Evolutionary conservation across 1,140 invertebrate species (phyloP).

Genomic region (Ericerus pela): DNA sequence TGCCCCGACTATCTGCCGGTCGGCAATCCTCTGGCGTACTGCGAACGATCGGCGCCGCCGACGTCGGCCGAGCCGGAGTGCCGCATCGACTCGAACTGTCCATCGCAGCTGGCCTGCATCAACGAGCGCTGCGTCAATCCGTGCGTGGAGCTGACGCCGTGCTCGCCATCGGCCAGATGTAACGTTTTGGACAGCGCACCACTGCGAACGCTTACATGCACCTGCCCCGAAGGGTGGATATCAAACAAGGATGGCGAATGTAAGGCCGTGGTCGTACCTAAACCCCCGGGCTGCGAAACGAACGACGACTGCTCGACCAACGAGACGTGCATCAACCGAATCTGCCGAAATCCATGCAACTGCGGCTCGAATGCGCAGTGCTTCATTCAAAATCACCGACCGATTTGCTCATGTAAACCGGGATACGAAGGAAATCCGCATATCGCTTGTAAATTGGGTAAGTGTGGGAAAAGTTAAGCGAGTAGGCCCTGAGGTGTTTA

Average conservation of each 20-base stretch:
- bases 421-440: conserved; percentile 76
- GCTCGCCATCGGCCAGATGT: conserved; percentile 51
- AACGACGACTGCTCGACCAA: conserved; percentile 61
- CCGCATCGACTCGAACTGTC: conserved; percentile 58
- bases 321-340: conserved; percentile 68
- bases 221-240: conserved; percentile 65
- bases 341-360: conserved; percentile 72
- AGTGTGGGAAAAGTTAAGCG: too few relatives aligned
- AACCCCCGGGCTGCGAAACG: conserved; percentile 51
- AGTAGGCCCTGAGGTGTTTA: too few relatives aligned
- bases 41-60: conserved; percentile 37
- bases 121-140: conserved; percentile 61
- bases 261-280: conserved; percentile 45
- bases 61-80: conserved; percentile 49
- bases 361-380: conserved; percentile 74
- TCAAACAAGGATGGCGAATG: conserved; percentile 61
- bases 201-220: conserved; percentile 67
- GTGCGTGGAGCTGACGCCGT: conserved; percentile 54
- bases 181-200: conserved; percentile 64
- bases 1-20: conserved; percentile 56
- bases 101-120: conserved; percentile 63
- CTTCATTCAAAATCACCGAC: conserved; percentile 62
- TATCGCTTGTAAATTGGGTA: conserved; percentile 47
- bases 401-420: conserved; percentile 66
- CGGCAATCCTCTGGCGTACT: conserved; percentile 64